Evolutionary conservation across 2,113 vertebrate species (phyloP).

Genomic region (Cygnus buccinator): DNA sequence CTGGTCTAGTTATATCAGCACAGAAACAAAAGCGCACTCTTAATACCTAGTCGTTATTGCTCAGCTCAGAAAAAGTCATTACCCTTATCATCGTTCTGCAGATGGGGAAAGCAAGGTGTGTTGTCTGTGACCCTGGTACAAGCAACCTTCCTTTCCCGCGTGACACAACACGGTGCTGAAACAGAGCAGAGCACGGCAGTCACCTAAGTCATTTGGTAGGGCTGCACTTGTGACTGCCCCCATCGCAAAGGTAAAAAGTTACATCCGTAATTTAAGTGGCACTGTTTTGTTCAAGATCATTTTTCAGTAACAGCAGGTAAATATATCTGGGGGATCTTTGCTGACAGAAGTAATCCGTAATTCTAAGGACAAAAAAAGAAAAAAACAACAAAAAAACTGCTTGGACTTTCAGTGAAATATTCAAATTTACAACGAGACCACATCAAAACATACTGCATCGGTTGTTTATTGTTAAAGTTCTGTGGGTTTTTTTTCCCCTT

Average conservation of each 20-base stretch:
- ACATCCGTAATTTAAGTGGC: neutral
- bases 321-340: neutral
- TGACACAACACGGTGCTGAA: neutral
- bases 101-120: neutral
- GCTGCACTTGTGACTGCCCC: neutral
- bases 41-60: neutral
- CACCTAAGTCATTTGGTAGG: neutral
- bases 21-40: neutral
- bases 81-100: neutral
- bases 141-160: neutral
- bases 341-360: neutral
- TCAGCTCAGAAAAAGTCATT: neutral
- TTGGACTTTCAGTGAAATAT: neutral
- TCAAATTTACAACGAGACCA: neutral
- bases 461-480: neutral
- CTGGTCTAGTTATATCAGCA: neutral
- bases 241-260: neutral
- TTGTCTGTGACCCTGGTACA: neutral
- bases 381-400: rapidly evolving
- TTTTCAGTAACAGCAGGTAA: neutral
- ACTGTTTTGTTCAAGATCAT: neutral
- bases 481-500: neutral
- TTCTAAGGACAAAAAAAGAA: neutral
- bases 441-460: neutral
- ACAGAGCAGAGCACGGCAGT: too few relatives aligned